Evolutionary conservation across 2,888 invertebrate species (phyloP).

Genomic region (Hypolimnas misippus): DNA sequence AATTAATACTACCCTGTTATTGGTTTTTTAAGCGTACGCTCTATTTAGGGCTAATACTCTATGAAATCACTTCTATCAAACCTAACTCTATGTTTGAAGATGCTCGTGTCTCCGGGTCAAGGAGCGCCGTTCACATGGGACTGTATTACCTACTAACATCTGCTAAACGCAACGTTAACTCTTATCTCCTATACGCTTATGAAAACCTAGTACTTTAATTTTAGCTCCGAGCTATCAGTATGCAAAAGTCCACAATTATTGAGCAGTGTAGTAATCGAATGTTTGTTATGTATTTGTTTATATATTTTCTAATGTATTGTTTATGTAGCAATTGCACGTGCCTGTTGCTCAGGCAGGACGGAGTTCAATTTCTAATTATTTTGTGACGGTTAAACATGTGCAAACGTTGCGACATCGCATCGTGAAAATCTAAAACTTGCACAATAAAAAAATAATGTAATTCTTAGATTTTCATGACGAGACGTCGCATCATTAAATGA

Average conservation of each 20-base stretch:
- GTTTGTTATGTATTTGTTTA: not conserved
- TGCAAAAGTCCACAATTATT: conserved; percentile 6
- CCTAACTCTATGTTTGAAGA: conserved; percentile 53
- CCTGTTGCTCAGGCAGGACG: not conserved
- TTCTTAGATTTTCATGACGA: too few species aligned
- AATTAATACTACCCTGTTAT: too few species aligned
- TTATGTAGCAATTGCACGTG: not conserved
- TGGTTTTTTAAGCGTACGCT: too few species aligned
- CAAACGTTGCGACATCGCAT: too few species aligned
- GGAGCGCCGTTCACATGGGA: conserved; percentile 60
- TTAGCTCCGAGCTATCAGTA: conserved; percentile 33
- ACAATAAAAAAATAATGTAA: too few species aligned
- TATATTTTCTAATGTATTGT: too few species aligned
- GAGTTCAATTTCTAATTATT: not conserved
- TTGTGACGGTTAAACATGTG: too few species aligned
- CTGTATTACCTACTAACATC: conserved; percentile 54
- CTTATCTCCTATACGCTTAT: conserved; percentile 40
- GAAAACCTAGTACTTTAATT: conserved; percentile 48
- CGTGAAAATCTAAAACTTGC: too few species aligned
- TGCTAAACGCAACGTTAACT: conserved; percentile 46
- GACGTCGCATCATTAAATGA: too few species aligned
- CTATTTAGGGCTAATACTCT: not conserved
- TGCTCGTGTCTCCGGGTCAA: conserved; percentile 68
- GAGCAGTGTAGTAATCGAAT: too few species aligned
- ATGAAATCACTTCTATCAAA: conserved; percentile 47